Evolutionary conservation across 2,113 vertebrate species (phyloP).

Genomic region (Seriola quinqueradiata): DNA sequence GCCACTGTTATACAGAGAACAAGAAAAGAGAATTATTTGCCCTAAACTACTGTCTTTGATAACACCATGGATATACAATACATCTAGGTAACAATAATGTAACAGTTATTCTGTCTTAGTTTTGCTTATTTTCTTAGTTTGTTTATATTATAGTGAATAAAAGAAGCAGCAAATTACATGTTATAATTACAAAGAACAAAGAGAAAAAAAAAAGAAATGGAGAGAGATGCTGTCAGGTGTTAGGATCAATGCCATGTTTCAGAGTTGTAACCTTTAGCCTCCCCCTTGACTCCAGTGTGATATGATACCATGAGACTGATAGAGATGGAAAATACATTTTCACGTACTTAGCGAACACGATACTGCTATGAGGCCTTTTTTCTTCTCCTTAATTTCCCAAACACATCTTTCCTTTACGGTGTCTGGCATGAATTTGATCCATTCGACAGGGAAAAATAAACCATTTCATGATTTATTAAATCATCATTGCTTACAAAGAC

Average conservation of each 20-base stretch:
- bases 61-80: slow-evolving; percentile 25
- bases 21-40: slow-evolving; percentile 69
- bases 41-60: slow-evolving; percentile 54
- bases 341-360: slow-evolving; percentile 80
- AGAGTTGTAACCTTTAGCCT: slow-evolving; percentile 85
- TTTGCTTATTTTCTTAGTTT: slow-evolving; percentile 12
- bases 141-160: not conserved
- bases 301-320: slow-evolving; percentile 81
- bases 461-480: slow-evolving; percentile 71
- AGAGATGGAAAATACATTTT: slow-evolving; percentile 82
- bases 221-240: slow-evolving; percentile 81
- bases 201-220: slow-evolving; percentile 37
- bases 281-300: slow-evolving; percentile 79
- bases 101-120: slow-evolving; percentile 5
- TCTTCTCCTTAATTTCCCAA: slow-evolving; percentile 73
- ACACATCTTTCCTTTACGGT: slow-evolving; percentile 63
- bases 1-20: slow-evolving; percentile 55
- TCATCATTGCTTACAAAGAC: slow-evolving; percentile 64
- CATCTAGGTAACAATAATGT: slow-evolving; percentile 15
- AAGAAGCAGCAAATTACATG: not conserved
- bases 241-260: slow-evolving; percentile 84
- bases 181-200: slow-evolving; percentile 39
- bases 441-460: slow-evolving; percentile 58
- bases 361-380: slow-evolving; percentile 67
- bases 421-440: slow-evolving; percentile 74